Conservation (phyloP, 2,113 vertebrate species). For the Euleptes europaea region DNA sequence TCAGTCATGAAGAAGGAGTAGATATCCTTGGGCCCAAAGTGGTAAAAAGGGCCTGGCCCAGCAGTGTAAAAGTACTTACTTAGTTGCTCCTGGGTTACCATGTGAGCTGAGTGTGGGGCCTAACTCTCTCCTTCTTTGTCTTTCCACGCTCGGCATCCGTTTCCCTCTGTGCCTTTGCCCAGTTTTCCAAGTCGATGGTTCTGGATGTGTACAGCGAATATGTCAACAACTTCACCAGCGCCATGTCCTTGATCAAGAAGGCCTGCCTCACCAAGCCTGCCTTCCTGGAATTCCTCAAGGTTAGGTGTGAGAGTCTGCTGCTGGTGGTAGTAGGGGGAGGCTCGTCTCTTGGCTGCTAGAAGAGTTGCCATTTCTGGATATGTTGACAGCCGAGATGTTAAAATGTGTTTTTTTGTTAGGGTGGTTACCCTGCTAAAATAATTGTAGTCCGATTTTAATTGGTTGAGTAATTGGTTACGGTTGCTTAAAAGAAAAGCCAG, state of each 20-base stretch:
- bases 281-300: constrained; percentile 97
- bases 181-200: constrained; percentile 99
- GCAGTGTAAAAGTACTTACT: not conserved
- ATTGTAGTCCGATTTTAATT: too few relatives aligned
- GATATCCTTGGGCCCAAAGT: not conserved
- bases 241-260: constrained; percentile 96
- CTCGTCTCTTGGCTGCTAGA: too few relatives aligned
- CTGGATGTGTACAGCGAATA: constrained; percentile 96
- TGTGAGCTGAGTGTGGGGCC: accelerated
- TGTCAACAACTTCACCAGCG: constrained; percentile 95
- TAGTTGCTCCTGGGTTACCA: not conserved
- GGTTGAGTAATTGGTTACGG: too few relatives aligned
- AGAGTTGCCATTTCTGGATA: too few relatives aligned
- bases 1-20: not conserved
- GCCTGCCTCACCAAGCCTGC: constrained; percentile 93
- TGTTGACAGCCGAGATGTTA: too few relatives aligned
- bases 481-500: too few relatives aligned
- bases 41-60: not conserved
- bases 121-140: not conserved
- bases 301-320: constrained; percentile 54
- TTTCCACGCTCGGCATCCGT: not conserved
- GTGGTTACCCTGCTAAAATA: too few relatives aligned
- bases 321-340: not conserved
- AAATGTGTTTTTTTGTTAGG: too few relatives aligned
- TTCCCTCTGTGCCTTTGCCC: not conserved